Evolutionary conservation across 2,888 invertebrate genomes (phyloP).

Genomic region (Lampropteryx suffumata): DNA sequence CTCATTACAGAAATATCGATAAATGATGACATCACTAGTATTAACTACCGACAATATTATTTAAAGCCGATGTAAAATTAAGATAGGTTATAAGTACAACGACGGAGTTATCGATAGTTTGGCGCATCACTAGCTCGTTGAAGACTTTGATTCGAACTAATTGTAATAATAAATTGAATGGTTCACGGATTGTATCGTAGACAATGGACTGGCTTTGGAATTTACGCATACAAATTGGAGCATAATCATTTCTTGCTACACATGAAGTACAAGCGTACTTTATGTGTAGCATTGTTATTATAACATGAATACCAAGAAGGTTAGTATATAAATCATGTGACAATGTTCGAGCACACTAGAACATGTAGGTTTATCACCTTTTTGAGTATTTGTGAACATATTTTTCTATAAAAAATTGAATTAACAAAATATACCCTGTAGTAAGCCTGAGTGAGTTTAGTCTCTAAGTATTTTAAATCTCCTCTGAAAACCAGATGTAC

Average conservation of each 20-base stretch:
- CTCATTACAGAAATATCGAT: slow-evolving; percentile 16
- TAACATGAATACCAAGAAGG: too few species aligned
- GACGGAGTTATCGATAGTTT: slow-evolving; percentile 5
- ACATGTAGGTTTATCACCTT: too few species aligned
- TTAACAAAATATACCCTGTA: too few species aligned
- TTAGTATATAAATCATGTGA: too few species aligned
- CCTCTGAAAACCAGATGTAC: slow-evolving; percentile 20
- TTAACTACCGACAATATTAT: background rate
- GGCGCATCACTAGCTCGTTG: slow-evolving; percentile 2
- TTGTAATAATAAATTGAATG: slow-evolving; percentile 2
- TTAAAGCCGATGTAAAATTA: background rate
- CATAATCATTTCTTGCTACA: background rate
- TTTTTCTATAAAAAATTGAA: too few species aligned
- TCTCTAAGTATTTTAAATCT: background rate
- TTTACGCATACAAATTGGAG: slow-evolving; percentile 1
- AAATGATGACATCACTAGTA: slow-evolving; percentile 1
- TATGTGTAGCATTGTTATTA: too few species aligned
- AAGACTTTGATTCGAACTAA: slow-evolving; percentile 8
- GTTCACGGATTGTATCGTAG: background rate
- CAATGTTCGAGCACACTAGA: too few species aligned
- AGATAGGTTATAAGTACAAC: background rate
- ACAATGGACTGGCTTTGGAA: slow-evolving; percentile 4
- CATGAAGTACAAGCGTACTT: too few species aligned
- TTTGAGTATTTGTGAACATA: too few species aligned
- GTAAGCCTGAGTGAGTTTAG: too few species aligned